Percentiles rank a stretch among this genome's conserved stretches.
These are phyloP conservation scores for Bombus terrestris DNA, from an alignment of 1,140 invertebrate species.

Conservation along the genomic window DNA sequence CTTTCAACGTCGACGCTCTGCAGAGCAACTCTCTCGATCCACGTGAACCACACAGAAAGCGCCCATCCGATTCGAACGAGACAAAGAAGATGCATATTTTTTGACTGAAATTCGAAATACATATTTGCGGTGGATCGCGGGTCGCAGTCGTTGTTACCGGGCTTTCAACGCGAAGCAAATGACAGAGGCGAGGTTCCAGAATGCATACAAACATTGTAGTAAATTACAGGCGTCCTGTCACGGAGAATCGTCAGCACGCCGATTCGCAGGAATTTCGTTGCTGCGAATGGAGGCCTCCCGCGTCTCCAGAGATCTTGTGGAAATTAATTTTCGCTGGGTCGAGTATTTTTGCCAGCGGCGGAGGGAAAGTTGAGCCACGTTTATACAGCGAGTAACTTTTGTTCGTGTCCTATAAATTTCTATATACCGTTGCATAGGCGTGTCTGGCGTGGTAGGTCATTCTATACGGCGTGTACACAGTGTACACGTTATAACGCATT, in stretches of 20 bases:
- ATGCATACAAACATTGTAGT: not conserved
- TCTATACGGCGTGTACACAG: not conserved
- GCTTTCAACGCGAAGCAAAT: not conserved
- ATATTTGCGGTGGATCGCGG: not conserved
- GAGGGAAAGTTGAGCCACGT: not conserved
- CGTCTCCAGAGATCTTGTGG: not conserved
- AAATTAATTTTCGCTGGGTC: not conserved
- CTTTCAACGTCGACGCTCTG: not conserved
- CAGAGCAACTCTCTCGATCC: not conserved
- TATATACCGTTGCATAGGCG: not conserved
- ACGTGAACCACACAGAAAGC: not conserved
- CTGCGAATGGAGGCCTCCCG: not conserved
- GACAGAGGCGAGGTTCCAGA: not conserved
- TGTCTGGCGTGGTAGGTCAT: not conserved
- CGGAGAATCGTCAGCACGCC: not conserved
- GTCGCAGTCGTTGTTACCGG: not conserved
- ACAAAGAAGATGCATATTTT: not conserved
- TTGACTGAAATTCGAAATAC: too few species aligned
- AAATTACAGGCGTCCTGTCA: not conserved
- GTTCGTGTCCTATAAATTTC: not conserved
- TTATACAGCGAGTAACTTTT: not conserved
- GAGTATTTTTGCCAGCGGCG: not conserved
- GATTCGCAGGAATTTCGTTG: conserved; percentile 1
- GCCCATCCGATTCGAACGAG: not conserved
- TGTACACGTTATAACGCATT: not conserved